Evolutionary conservation across 2,113 vertebrate genomes (phyloP), one percentile per base, ranked within the genome.

Genomic region (Aspiorhynchus laticeps): DNA sequence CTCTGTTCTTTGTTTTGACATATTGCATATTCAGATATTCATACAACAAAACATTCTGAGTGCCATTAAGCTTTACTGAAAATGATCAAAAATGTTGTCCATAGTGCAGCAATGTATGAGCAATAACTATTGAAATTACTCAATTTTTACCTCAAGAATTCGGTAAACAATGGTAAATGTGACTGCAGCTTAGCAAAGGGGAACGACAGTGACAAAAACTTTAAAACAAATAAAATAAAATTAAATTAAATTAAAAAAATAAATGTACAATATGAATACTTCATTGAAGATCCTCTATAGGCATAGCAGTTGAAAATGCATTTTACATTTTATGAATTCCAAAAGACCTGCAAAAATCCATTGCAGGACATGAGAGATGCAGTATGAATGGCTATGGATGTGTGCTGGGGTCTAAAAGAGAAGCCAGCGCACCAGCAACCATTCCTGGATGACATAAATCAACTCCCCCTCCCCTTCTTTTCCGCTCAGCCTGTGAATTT

Each of bases 401-500:
- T 78, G 73, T 67, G 41, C 74, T 46, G 80, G 51, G 65, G 71
- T 85, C 38, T 76, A 41, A 78, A 41, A 76, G 51, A 77, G 46
- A 46, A 69, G 61, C 80, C 80, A 82, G 38, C 19, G 26, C 38
- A 69, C 80, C 61, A 75, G 56, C 73, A 79, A 11, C 77, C 78
- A 80, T 86, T 87, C 73, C 88, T 87, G 73, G n/a, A 73, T 87
- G 84, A 79, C 86, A 89, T 79, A 77, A 87, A 87, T 87, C 86
- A 87, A 80, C 79, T 82, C 80, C 80, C 80, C 80, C 80, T 69
- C 65, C 74, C 84, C 38, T 71, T 73, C 56, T 56, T 80, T 84
- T 86, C 79, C 71, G 53, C 83, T 85, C 86, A 87, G 83, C 59
- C 86, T 85, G 88, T 77, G 79, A 87, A 86, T 33, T 86, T 87